Conservation (phyloP, 2,888 invertebrate genomes). For the Melitaea athalia region DNA sequence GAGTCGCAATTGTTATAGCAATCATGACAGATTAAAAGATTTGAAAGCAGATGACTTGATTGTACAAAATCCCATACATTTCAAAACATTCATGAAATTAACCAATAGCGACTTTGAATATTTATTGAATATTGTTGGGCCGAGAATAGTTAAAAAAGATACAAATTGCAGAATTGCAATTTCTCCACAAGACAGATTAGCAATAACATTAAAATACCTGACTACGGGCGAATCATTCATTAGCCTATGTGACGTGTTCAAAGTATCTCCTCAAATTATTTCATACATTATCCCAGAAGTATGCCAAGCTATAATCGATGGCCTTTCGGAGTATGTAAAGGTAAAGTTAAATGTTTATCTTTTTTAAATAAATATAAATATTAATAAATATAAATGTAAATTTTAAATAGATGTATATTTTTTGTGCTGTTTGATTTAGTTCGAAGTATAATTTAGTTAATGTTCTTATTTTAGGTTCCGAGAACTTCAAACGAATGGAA, state of each 20-base stretch:
- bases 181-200: slow-evolving; percentile 30
- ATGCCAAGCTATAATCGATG: slow-evolving; percentile 17
- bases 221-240: slow-evolving; percentile 11
- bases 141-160: slow-evolving; percentile 42
- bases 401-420: not conserved
- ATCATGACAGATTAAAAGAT: slow-evolving; percentile 24
- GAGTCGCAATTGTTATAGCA: slow-evolving; percentile 8
- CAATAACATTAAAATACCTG: slow-evolving; percentile 18
- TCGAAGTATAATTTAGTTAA: slow-evolving; percentile 9
- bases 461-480: slow-evolving; percentile 20
- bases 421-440: slow-evolving; percentile 6
- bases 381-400: slow-evolving; percentile 9
- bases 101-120: slow-evolving; percentile 42
- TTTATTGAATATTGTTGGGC: slow-evolving; percentile 43
- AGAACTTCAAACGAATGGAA: slow-evolving; percentile 23
- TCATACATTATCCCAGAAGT: slow-evolving; percentile 19
- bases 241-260: slow-evolving; percentile 16
- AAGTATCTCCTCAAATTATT: slow-evolving; percentile 18
- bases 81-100: slow-evolving; percentile 25
- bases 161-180: slow-evolving; percentile 38
- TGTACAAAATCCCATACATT: slow-evolving; percentile 22
- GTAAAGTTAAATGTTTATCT: slow-evolving; percentile 14
- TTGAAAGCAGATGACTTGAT: slow-evolving; percentile 21
- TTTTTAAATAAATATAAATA: slow-evolving; percentile 8
- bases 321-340: not conserved